Base-by-base conservation (phyloP, 1,140 invertebrate genomes). In the Physella acuta region DNA sequence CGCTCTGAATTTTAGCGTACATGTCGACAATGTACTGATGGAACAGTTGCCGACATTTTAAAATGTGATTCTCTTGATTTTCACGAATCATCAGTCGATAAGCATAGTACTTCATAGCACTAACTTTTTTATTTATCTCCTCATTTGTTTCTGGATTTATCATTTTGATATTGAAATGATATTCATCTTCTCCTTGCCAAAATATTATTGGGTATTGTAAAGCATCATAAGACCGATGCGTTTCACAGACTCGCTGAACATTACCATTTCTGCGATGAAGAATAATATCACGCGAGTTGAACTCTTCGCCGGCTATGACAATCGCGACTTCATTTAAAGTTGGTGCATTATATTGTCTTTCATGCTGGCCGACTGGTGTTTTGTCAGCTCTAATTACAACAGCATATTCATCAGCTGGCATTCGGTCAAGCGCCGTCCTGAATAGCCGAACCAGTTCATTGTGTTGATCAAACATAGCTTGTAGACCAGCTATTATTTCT, bases 11-110 rank as follows among this genome's bases (percentile, higher is more conserved):
- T 73, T 85, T 84, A 3, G 75, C 81, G 79, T 79, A 86, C 81
- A 84, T 85, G 75, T 81, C 85, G 44, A 86, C 85, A 60, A 79
- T 69, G 74, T 75, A 85, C 73, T 86, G 79, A 70, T 84, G 77
- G 71, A 82, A 85, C 56, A 87, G 71, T 60, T 78, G 72, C 31
- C 55, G 26, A 36, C 4, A 44, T 44, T 44, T 73, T 39, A 85
- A 73, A 24, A 85, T 78, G 53, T 73, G 58, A 70, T 78, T 79
- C 33, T 61, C 33, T n/a, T n/a, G n/a, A n/a, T n/a, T n/a, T 26
- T 64, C 44, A 39, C 34, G 33, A 64, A 72, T 69, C 14, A 75
- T 36, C 36, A 55, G 33, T 36, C 70, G 70, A 26, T 71, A 36
- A 61, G 75, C 72, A 49, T 64, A 75, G 20, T 68, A 33, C 65